phyloP scores from a whole-genome alignment of 2,888 invertebrate species.

The Oegoconia quadripuncta region DNA sequence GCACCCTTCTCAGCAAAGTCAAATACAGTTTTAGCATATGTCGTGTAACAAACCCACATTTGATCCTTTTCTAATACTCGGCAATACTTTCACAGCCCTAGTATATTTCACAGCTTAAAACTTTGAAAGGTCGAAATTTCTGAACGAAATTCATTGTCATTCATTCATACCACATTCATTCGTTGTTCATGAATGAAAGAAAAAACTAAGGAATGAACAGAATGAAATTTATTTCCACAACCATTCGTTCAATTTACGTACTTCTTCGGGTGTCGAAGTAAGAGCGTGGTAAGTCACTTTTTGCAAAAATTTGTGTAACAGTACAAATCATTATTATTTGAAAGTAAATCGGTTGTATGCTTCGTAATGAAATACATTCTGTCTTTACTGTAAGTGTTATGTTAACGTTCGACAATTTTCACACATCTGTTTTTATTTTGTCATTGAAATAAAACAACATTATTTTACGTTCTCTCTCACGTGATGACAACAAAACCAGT shows the following conservation, averaged over 20 bases:
- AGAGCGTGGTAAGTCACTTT: conserved; percentile 40
- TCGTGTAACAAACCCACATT: no score
- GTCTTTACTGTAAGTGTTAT: no score
- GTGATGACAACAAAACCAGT: conserved; percentile 42
- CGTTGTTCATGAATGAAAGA: not conserved
- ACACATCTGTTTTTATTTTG: conserved; percentile 39
- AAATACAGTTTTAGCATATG: no score
- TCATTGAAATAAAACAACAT: conserved; percentile 37
- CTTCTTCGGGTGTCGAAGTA: conserved; percentile 18
- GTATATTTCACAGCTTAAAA: no score
- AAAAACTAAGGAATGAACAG: not conserved
- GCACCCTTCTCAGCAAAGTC: no score
- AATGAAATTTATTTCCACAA: not conserved
- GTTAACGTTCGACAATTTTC: no score
- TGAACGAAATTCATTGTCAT: conserved; percentile 14
- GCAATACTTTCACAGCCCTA: no score
- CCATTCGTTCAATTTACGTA: conserved; percentile 22
- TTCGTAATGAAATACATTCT: no score
- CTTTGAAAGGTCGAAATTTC: no score
- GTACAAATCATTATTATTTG: not conserved
- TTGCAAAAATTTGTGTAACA: conserved; percentile 21
- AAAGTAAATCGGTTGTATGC: not conserved
- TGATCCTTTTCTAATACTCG: no score
- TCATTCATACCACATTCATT: conserved; percentile 24
- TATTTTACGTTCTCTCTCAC: conserved; percentile 30